Conservation (phyloP, 2,113 vertebrate species). For the Miniopterus natalensis region DNA sequence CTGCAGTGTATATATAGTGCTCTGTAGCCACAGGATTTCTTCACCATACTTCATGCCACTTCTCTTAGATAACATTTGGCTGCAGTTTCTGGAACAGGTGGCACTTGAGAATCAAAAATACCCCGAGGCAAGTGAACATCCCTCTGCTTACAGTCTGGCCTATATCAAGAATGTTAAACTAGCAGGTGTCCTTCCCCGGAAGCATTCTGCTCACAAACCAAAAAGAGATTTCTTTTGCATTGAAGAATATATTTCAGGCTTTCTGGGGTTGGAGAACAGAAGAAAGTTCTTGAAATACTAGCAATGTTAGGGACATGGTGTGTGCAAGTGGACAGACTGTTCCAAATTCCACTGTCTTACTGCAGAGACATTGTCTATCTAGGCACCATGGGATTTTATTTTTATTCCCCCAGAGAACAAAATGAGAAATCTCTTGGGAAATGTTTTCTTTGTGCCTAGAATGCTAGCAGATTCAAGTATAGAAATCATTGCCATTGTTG, state of each 20-base stretch:
- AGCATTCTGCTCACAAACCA: conserved; percentile 60
- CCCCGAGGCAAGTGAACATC: conserved; percentile 77
- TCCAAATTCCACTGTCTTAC: background rate
- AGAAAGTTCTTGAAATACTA: background rate
- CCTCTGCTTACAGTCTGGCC: conserved; percentile 72
- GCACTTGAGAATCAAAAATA: conserved; percentile 79
- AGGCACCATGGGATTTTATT: background rate
- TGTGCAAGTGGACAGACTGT: background rate
- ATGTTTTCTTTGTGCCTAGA: conserved; percentile 30
- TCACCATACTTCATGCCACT: conserved; percentile 47
- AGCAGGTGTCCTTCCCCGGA: conserved; percentile 69
- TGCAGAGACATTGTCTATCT: background rate
- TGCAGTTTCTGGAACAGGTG: conserved; percentile 78
- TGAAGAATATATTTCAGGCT: conserved; percentile 21
- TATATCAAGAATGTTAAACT: conserved; percentile 63
- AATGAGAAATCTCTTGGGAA: background rate
- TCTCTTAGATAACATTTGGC: conserved; percentile 80
- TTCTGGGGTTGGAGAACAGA: background rate
- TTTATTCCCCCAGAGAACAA: background rate
- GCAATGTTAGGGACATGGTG: background rate
- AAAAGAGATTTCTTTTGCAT: conserved; percentile 9
- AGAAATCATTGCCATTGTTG: background rate
- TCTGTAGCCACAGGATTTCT: background rate
- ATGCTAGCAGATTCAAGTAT: background rate
- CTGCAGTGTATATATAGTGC: background rate